phyloP scores from a whole-genome alignment of 2,797 vertebrate genomes.

The Trachurus trachurus region DNA sequence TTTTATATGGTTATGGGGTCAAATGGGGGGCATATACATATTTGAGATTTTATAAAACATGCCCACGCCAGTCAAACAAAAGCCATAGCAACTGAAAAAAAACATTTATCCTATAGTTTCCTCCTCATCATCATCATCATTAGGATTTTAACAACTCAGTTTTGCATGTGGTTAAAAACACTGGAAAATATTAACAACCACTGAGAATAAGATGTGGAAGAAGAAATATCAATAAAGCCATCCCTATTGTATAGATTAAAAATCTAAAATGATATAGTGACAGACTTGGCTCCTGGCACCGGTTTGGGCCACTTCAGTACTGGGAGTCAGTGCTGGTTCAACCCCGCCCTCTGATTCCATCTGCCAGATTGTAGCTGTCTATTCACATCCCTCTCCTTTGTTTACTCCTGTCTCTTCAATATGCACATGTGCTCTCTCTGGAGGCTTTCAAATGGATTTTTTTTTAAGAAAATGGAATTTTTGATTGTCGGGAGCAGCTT shows the following conservation, averaged over 20 bases:
- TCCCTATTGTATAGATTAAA: neutral
- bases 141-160: neutral
- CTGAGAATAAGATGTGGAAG: neutral
- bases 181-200: neutral
- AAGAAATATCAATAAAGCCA: neutral
- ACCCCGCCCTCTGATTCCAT: neutral
- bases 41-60: neutral
- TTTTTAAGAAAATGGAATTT: neutral
- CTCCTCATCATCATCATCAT: neutral
- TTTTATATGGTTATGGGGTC: too few species aligned
- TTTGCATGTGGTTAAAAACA: neutral
- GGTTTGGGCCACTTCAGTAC: neutral
- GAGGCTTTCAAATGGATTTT: constrained; percentile 6
- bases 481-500: neutral
- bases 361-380: neutral
- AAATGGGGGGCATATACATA: too few species aligned
- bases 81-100: neutral
- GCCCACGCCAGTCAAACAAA: neutral
- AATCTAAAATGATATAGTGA: neutral
- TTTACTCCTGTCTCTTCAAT: constrained; percentile 1
- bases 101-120: neutral
- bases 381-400: constrained; percentile 2
- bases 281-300: neutral
- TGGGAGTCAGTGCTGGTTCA: neutral
- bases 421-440: constrained; percentile 15